Evolutionary conservation across 2,797 vertebrate species (phyloP).

Genomic region (Pelochelys cantorii): DNA sequence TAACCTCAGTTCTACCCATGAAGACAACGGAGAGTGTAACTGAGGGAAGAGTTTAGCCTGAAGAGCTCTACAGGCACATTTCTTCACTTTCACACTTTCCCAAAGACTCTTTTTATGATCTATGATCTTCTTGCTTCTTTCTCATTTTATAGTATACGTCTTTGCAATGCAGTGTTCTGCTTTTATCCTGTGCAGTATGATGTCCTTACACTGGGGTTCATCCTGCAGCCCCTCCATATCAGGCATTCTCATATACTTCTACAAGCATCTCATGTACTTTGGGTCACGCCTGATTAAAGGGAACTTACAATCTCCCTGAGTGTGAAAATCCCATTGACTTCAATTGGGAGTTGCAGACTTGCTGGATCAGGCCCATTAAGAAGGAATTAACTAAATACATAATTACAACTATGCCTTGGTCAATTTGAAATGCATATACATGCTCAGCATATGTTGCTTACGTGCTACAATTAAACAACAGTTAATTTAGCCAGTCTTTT

Average conservation of each 20-base stretch:
- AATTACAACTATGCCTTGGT: too few species aligned
- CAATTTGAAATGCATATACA: too few species aligned
- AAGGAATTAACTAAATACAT: constrained; percentile 13
- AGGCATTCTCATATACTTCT: not conserved
- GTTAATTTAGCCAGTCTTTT: constrained; percentile 16
- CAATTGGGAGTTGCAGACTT: constrained; percentile 19
- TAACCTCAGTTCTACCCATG: not conserved
- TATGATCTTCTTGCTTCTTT: not conserved
- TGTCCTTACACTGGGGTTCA: not conserved
- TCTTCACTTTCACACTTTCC: not conserved
- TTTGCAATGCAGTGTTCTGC: not conserved
- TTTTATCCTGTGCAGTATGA: not conserved
- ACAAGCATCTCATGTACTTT: not conserved
- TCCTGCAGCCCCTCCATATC: not conserved
- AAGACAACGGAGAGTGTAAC: not conserved
- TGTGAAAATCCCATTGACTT: constrained; percentile 1
- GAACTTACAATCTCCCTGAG: not conserved
- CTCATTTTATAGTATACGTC: not conserved
- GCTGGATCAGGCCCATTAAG: not conserved
- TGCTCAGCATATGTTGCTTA: constrained; percentile 22
- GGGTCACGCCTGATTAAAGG: constrained; percentile 1
- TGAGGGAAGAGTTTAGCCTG: constrained; percentile 29
- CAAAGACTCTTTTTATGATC: not conserved
- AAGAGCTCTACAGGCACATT: not conserved
- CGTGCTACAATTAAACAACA: not conserved